Base-by-base conservation (phyloP, 2,797 vertebrate species). In the Danio jaintianensis region DNA sequence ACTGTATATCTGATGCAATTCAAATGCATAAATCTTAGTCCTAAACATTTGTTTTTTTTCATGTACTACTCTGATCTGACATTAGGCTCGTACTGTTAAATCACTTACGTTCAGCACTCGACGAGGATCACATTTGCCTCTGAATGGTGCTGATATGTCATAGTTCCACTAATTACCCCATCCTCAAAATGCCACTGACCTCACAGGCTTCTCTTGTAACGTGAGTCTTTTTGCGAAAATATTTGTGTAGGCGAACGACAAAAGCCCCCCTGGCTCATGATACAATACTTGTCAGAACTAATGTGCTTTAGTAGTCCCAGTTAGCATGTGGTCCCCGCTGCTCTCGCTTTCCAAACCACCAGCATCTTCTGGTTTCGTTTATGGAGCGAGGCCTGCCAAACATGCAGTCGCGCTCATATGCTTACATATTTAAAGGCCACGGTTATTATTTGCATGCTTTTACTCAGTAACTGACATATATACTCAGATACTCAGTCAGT, bases 281-380 rank as follows among this genome's bases (percentile, higher is more conserved):
- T 83, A 88, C 89, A 89, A 89, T 89, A 89, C 90, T 92, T 92
- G 92, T 93, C 90, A 92, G 90, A 88, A 90, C 88, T 90, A 90
- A 90, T 92, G 87, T 91, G 85, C 90, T 90, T 90, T 84, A 89
- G 90, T 87, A 89, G 89, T 90, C 89, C 68, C 86, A 79, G 89
- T 89, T 90, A 91, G 91, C 91, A 92, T 93, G 92, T 88, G 92
- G 92, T 92, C 91, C 88, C 42, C 83, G 84, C 75, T 86, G n/a
- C 80, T 59, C 84, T 66, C 83, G 55, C 84, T 53, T 85, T 92
- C 93, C 91, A 93, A 93, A 94, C 91, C 90, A 71, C 90, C 71
- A 92, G 90, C 91, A 91, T 92, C 92, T 93, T 91, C 92, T 93
- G 92, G 91, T 94, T 93, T 92, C 91, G 82, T 89, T 93, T 93